Conservation (phyloP, 2,113 vertebrate genomes). For the Hyaena hyaena region DNA sequence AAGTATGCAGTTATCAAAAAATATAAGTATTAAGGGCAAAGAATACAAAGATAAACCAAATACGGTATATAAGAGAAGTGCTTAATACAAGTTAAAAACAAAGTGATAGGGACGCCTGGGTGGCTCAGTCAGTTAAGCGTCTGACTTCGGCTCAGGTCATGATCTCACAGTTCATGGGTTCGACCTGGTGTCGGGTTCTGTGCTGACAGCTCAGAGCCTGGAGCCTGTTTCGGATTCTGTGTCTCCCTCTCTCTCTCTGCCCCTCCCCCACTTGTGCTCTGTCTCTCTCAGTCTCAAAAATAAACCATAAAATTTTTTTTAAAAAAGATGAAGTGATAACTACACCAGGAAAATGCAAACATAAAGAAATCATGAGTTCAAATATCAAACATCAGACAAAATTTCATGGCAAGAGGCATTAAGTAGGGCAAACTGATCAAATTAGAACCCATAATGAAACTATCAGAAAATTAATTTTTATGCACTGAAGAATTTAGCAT, state of each 20-base stretch:
- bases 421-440: not conserved
- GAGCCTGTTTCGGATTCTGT: too few species aligned
- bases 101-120: not conserved
- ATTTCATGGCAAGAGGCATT: not conserved
- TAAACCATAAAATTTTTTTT: too few species aligned
- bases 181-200: too few species aligned
- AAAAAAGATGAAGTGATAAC: not conserved
- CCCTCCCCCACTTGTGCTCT: too few species aligned
- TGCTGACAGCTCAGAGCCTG: too few species aligned
- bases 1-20: not conserved
- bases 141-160: too few species aligned
- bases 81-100: slow-evolving; percentile 22
- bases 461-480: slow-evolving; percentile 1
- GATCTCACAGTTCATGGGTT: too few species aligned
- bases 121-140: too few species aligned
- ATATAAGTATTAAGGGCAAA: not conserved
- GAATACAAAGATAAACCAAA: not conserved
- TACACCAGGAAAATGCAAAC: not conserved
- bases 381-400: not conserved
- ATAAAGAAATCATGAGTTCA: slow-evolving; percentile 22
- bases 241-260: too few species aligned
- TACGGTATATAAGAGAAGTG: not conserved
- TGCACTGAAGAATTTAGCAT: slow-evolving; percentile 18
- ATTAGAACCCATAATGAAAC: not conserved
- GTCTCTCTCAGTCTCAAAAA: too few species aligned